phyloP scores from a whole-genome alignment of 2,113 vertebrate genomes.

The Tachuris rubrigastra region DNA sequence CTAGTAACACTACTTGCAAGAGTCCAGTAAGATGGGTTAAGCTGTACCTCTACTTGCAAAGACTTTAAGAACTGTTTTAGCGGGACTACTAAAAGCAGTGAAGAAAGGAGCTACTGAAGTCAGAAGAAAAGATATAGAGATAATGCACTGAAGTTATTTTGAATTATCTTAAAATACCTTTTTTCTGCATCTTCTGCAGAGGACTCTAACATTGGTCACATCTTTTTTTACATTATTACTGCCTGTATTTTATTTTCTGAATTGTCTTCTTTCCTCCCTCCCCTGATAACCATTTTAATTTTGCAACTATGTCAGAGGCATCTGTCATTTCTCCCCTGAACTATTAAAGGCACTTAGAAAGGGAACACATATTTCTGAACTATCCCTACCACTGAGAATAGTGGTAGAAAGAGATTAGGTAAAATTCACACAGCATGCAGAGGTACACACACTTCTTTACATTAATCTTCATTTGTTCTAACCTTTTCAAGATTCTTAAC shows the following conservation, averaged over 20 bases:
- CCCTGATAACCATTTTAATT: not conserved
- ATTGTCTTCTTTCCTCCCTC: not conserved
- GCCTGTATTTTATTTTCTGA: not conserved
- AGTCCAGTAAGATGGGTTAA: not conserved
- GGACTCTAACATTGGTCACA: not conserved
- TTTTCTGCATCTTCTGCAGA: not conserved
- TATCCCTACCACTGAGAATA: not conserved
- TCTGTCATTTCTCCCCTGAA: not conserved
- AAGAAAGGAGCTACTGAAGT: not conserved
- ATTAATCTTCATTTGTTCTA: constrained; percentile 2
- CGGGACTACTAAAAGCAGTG: not conserved
- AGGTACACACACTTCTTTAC: not conserved
- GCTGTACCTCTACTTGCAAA: not conserved
- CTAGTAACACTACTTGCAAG: not conserved
- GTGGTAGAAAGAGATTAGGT: not conserved
- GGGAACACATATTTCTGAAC: not conserved
- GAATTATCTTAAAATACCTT: not conserved
- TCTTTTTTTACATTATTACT: not conserved
- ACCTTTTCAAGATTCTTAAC: constrained; percentile 10
- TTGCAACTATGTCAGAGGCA: not conserved
- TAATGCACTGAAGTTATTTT: not conserved
- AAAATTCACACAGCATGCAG: not conserved
- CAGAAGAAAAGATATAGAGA: not conserved
- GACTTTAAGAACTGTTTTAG: not conserved
- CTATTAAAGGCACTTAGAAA: not conserved